phyloP scores from a whole-genome alignment of 2,797 vertebrate species.

The Acanthornis magna region DNA sequence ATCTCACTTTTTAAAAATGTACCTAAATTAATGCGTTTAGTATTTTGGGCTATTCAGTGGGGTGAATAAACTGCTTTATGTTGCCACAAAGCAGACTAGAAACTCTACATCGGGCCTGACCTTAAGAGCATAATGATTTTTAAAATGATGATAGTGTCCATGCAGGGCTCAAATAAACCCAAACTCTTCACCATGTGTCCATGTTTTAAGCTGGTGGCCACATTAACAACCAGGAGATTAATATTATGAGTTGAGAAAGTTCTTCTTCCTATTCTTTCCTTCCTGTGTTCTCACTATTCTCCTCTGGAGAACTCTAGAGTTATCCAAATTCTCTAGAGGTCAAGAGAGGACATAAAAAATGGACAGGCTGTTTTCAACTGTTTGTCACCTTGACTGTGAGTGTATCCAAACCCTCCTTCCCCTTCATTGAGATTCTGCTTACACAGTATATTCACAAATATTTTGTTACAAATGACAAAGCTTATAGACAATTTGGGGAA shows the following conservation, averaged over 20 bases:
- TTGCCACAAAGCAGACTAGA: background rate
- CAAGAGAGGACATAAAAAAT: background rate
- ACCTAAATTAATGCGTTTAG: background rate
- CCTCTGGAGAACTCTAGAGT: background rate
- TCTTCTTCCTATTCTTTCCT: background rate
- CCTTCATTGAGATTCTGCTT: background rate
- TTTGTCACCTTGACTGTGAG: background rate
- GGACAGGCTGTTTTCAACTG: background rate
- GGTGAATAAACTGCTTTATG: constrained; percentile 3
- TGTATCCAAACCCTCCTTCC: background rate
- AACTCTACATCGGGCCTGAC: background rate
- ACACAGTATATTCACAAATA: background rate
- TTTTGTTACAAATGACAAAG: background rate
- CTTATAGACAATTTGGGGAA: background rate
- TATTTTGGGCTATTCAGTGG: background rate
- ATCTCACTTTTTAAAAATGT: background rate
- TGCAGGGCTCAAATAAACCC: background rate
- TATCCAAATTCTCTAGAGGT: background rate
- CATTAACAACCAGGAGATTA: background rate
- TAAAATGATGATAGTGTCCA: background rate
- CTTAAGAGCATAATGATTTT: background rate
- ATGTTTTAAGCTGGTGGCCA: constrained; percentile 7
- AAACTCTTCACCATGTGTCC: background rate
- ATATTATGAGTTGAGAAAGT: background rate
- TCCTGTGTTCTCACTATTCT: background rate